Evolutionary conservation across 2,888 invertebrate species (phyloP).

Genomic region (Acutogordius australiensis): DNA sequence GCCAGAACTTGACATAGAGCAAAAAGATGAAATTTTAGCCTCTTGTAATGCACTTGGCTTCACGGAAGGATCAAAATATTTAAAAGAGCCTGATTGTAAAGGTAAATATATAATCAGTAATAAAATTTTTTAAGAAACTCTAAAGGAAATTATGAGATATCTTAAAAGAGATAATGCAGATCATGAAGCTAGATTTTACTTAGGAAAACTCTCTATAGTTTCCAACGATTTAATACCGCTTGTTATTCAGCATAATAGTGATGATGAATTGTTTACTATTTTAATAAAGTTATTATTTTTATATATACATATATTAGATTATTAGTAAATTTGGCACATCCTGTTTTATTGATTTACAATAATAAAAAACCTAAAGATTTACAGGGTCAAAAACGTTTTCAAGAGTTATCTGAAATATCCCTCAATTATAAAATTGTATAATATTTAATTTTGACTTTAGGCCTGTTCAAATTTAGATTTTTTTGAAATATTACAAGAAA

Average conservation of each 20-base stretch:
- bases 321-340: background rate
- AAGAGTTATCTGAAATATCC: background rate
- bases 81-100: constrained; percentile 3
- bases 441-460: constrained; percentile 1
- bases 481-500: background rate
- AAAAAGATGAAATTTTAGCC: constrained; percentile 10
- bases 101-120: background rate
- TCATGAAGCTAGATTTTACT: background rate
- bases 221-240: constrained; percentile 8
- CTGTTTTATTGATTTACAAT: background rate
- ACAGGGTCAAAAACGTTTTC: background rate
- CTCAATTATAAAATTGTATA: background rate
- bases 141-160: background rate
- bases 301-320: background rate
- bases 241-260: background rate
- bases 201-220: background rate
- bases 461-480: background rate
- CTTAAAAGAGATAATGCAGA: background rate
- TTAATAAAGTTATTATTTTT: background rate
- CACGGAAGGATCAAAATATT: background rate
- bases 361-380: constrained; percentile 7
- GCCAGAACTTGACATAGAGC: too few species aligned
- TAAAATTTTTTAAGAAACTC: background rate
- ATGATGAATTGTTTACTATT: background rate
- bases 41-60: constrained; percentile 9